A percentile compares a stretch with the other conserved stretches of the same genome.
Conservation (phyloP, 2,888 invertebrate species). For the Pollenia labialis region DNA sequence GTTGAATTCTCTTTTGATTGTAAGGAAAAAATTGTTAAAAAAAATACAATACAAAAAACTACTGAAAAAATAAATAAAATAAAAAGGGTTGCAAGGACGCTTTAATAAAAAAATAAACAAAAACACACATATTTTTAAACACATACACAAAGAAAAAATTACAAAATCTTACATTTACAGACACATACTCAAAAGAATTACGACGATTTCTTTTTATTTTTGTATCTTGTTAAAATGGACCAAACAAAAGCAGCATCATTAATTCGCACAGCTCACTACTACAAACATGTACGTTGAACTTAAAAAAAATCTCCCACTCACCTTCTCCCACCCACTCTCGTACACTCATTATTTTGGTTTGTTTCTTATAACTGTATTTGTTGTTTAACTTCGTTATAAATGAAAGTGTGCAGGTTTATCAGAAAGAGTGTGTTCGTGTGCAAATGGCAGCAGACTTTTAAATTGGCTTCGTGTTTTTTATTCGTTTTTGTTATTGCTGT, state of each 20-base stretch:
- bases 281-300: neutral
- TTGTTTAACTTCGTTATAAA: slow-evolving; percentile 9
- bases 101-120: slow-evolving; percentile 28
- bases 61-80: slow-evolving; percentile 45
- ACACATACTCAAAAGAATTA: slow-evolving; percentile 34
- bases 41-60: slow-evolving; percentile 31
- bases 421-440: slow-evolving; percentile 29
- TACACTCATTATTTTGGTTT: slow-evolving; percentile 36
- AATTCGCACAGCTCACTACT: slow-evolving; percentile 49
- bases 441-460: slow-evolving; percentile 70
- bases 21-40: slow-evolving; percentile 40
- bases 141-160: slow-evolving; percentile 1
- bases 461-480: slow-evolving; percentile 65
- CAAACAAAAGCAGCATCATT: slow-evolving; percentile 72
- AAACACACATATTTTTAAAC: neutral
- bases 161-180: neutral
- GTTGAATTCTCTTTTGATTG: slow-evolving; percentile 25
- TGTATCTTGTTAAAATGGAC: slow-evolving; percentile 59
- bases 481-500: slow-evolving; percentile 4
- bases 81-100: slow-evolving; percentile 71
- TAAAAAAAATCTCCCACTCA: slow-evolving; percentile 7
- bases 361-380: slow-evolving; percentile 52
- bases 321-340: slow-evolving; percentile 4
- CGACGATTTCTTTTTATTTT: slow-evolving; percentile 37
- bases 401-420: neutral